phyloP scores from a whole-genome alignment of 2,888 invertebrate species.

The Lepidocyrtinus sp. region DNA sequence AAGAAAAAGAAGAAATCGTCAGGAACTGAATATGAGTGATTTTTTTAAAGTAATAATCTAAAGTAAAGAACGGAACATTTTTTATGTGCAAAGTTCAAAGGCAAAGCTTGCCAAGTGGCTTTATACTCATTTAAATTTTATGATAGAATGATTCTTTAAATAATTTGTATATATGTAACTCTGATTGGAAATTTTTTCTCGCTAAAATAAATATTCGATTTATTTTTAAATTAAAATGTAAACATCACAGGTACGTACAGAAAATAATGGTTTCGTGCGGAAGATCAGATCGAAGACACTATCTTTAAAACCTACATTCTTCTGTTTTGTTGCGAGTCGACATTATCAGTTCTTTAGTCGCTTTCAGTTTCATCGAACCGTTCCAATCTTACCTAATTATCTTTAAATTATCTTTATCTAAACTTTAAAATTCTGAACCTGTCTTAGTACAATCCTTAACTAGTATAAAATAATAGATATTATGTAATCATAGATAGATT shows the following conservation, averaged over 20 bases:
- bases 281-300: not conserved
- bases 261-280: not conserved
- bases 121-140: too few relatives aligned
- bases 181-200: not conserved
- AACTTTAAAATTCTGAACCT: not conserved
- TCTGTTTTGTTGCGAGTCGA: not conserved
- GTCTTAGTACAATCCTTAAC: not conserved
- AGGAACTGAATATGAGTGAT: not conserved
- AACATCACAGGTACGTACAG: conserved; percentile 56
- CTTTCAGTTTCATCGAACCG: too few relatives aligned
- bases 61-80: too few relatives aligned
- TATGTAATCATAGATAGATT: not conserved
- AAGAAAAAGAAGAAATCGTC: not conserved
- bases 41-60: not conserved
- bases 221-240: conserved; percentile 40
- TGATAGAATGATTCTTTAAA: too few relatives aligned
- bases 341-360: not conserved
- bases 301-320: not conserved
- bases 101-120: too few relatives aligned
- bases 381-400: too few relatives aligned
- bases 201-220: not conserved
- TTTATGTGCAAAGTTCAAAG: too few relatives aligned
- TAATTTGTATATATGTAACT: too few relatives aligned
- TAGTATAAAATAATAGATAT: not conserved
- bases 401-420: not conserved